These are phyloP conservation scores for Platerodrilus igneus DNA, from an alignment of 2,888 invertebrate genomes.

Conservation along the genomic window DNA sequence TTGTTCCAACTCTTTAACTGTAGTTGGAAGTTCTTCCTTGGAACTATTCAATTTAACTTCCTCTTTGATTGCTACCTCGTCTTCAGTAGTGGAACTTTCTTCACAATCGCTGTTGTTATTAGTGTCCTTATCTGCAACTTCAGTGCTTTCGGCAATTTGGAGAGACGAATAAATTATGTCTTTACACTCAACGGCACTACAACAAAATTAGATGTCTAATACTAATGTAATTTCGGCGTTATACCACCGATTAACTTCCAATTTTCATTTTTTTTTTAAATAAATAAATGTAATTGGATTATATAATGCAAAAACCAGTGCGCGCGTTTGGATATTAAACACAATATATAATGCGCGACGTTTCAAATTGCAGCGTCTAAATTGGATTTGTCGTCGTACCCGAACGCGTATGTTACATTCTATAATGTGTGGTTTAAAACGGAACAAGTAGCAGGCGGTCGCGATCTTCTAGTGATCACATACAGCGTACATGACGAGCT, in stretches of 20 bases:
- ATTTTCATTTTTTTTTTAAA: constrained; percentile 4
- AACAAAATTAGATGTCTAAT: constrained; percentile 24
- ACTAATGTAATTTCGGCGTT: not conserved
- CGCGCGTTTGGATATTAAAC: too few relatives aligned
- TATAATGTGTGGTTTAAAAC: too few relatives aligned
- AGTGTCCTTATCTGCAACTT: too few relatives aligned
- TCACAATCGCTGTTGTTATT: constrained; percentile 38
- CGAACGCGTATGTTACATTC: too few relatives aligned
- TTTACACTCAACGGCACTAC: constrained; percentile 74
- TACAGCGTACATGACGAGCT: constrained; percentile 17
- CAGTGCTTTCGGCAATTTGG: too few relatives aligned
- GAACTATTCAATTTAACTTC: constrained; percentile 12
- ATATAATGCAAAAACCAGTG: too few relatives aligned
- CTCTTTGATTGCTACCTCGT: constrained; percentile 13
- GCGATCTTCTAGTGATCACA: constrained; percentile 17
- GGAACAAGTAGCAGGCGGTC: too few relatives aligned
- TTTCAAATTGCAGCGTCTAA: too few relatives aligned
- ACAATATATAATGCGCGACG: too few relatives aligned
- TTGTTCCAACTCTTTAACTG: constrained; percentile 15
- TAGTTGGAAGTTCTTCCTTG: constrained; percentile 9
- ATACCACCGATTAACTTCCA: constrained; percentile 6
- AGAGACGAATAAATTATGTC: constrained; percentile 72
- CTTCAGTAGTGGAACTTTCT: constrained; percentile 40
- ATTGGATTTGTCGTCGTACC: too few relatives aligned
- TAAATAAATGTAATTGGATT: too few relatives aligned